These are phyloP conservation scores for Indicator maculatus DNA, from an alignment of 2,113 vertebrate genomes.

Conservation along the genomic window DNA sequence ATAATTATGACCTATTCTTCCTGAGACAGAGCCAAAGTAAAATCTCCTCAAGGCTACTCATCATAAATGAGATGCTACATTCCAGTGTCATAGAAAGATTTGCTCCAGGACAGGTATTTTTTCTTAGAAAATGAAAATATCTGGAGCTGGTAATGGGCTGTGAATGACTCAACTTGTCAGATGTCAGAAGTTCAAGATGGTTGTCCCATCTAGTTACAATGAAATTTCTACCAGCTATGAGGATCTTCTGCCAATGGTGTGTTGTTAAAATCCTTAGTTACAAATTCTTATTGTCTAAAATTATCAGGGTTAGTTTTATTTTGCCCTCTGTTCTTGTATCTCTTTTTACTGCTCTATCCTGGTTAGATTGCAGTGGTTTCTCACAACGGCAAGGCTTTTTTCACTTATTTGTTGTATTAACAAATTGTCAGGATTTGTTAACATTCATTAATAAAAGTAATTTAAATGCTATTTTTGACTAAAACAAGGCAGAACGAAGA, in stretches of 20 bases:
- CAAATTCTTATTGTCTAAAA: background rate
- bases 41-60: slow-evolving; percentile 7
- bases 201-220: background rate
- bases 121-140: slow-evolving; percentile 21
- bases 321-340: background rate
- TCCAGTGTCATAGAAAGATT: background rate
- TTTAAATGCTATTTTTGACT: background rate
- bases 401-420: background rate
- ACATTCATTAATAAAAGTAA: background rate
- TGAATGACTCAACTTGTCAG: background rate
- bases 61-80: background rate
- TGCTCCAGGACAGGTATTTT: background rate
- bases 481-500: background rate
- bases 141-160: background rate
- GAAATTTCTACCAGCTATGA: background rate
- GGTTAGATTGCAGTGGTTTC: background rate
- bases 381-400: background rate
- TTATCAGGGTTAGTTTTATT: background rate
- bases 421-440: background rate
- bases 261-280: background rate
- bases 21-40: background rate
- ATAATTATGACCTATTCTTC: background rate
- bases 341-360: background rate
- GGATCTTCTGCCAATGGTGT: background rate
- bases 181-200: background rate